Conservation (phyloP, 2,888 invertebrate genomes). For the Caenorhabditis virilis region DNA sequence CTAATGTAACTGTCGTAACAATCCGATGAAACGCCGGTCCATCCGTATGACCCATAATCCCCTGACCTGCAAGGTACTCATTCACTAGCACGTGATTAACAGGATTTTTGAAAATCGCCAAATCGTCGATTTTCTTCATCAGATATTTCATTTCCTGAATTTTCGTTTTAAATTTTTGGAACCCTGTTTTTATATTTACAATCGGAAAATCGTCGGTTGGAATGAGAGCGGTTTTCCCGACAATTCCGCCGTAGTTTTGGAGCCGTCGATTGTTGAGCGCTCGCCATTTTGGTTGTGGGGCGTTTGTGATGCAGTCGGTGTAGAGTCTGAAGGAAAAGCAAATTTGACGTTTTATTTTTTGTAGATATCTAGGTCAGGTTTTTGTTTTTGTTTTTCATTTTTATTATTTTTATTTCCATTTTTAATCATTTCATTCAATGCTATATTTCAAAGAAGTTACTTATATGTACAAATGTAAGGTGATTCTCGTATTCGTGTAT, state of each 20-base stretch:
- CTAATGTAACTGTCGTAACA: conserved; percentile 88
- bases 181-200: conserved; percentile 61
- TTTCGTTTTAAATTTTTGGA: not conserved
- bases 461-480: no score
- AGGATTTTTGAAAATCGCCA: conserved; percentile 40
- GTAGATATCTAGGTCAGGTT: no score
- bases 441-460: no score
- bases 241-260: conserved; percentile 97
- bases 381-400: no score
- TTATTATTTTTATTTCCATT: no score
- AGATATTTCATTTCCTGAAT: conserved; percentile 41
- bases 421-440: no score
- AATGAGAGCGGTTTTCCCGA: conserved; percentile 90
- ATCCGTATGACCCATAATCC: conserved; percentile 95
- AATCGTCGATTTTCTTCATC: conserved; percentile 45
- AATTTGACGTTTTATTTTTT: no score
- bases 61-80: conserved; percentile 74
- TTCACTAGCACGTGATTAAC: conserved; percentile 49
- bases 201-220: conserved; percentile 81
- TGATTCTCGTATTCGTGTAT: no score
- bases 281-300: conserved; percentile 94
- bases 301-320: conserved; percentile 62
- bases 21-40: conserved; percentile 90
- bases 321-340: conserved; percentile 70
- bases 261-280: conserved; percentile 78